These are phyloP conservation scores for Micromys minutus DNA, from an alignment of 2,113 vertebrate genomes.

Conservation along the genomic window DNA sequence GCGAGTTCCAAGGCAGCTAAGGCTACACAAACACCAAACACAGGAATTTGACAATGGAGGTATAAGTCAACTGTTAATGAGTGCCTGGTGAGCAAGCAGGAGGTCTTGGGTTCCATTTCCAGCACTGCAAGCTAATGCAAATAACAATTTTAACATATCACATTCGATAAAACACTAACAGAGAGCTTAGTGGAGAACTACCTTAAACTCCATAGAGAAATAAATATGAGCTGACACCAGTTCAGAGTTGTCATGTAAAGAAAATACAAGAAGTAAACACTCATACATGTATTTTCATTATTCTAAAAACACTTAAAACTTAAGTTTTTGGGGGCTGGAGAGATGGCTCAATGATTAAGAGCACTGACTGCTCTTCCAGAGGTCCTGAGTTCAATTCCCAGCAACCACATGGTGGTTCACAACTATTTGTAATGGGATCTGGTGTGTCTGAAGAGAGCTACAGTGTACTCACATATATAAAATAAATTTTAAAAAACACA, in stretches of 20 bases:
- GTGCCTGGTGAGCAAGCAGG: background rate
- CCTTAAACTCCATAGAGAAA: background rate
- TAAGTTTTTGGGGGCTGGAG: too few species aligned
- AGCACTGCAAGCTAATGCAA: background rate
- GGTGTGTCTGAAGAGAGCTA: too few species aligned
- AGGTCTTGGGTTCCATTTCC: background rate
- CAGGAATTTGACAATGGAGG: background rate
- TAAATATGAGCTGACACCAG: background rate
- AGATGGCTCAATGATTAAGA: too few species aligned
- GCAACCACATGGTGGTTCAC: too few species aligned
- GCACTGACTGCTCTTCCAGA: too few species aligned
- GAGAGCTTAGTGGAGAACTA: background rate
- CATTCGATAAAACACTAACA: background rate
- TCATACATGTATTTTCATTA: background rate
- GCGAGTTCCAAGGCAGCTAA: background rate
- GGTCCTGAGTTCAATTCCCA: too few species aligned
- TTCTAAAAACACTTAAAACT: background rate
- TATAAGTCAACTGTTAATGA: background rate
- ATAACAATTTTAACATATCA: background rate
- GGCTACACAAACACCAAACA: background rate
- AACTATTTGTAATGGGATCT: too few species aligned
- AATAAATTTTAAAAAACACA: too few species aligned
- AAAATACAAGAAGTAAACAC: slow-evolving; percentile 40
- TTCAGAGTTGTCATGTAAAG: background rate
- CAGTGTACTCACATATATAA: too few species aligned